phyloP scores from a whole-genome alignment of 2,113 vertebrate genomes.

The Corythornis cristatus region DNA sequence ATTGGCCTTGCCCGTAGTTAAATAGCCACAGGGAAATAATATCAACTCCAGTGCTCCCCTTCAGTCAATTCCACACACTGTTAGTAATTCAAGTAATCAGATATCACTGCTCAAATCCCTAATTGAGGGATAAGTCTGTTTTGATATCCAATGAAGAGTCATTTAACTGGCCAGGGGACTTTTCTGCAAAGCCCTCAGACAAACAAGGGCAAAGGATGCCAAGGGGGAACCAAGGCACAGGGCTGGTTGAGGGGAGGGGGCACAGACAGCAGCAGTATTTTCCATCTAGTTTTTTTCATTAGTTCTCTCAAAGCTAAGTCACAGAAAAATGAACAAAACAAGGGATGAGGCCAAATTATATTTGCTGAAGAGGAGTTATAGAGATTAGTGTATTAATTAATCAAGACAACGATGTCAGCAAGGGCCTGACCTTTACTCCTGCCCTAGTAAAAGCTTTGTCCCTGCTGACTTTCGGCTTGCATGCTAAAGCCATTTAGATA shows the following conservation, averaged over 20 bases:
- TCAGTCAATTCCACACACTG: not conserved
- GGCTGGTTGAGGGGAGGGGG: accelerated
- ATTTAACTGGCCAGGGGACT: not conserved
- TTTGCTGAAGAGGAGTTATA: constrained; percentile 54
- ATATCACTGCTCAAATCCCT: not conserved
- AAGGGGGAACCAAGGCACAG: not conserved
- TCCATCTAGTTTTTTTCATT: not conserved
- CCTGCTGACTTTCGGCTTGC: not conserved
- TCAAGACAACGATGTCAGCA: constrained; percentile 7
- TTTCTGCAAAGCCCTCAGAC: not conserved
- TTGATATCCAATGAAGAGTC: not conserved
- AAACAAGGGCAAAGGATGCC: not conserved
- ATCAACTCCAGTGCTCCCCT: not conserved
- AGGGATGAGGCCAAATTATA: not conserved
- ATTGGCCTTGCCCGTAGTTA: not conserved
- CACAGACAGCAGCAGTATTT: not conserved
- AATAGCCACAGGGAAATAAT: not conserved
- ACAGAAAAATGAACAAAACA: constrained; percentile 15
- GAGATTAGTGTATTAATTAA: constrained; percentile 61
- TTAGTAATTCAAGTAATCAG: not conserved
- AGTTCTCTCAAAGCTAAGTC: not conserved
- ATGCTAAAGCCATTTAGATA: constrained; percentile 37
- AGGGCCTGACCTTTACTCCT: constrained; percentile 54
- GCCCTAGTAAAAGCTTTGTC: constrained; percentile 16
- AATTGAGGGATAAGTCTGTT: not conserved